A percentile compares a stretch with the other conserved stretches of the same genome.
Evolutionary conservation across 2,113 vertebrate species (phyloP).

Genomic region (Sorex araneus): DNA sequence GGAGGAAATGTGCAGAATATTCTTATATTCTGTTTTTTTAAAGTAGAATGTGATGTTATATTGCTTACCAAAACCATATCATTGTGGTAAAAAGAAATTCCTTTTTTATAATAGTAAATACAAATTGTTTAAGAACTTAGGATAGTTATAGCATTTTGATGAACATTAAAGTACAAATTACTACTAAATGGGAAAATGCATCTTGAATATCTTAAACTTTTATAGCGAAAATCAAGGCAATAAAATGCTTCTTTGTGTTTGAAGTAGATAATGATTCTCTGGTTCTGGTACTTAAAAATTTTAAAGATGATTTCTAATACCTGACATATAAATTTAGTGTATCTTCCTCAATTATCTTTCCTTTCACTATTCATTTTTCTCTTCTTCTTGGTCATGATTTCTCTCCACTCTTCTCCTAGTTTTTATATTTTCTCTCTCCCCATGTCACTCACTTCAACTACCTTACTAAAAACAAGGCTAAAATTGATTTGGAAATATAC

Average conservation of each 20-base stretch:
- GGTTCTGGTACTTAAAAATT: neutral
- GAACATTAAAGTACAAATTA: neutral
- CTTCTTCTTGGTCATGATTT: neutral
- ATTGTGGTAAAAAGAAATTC: slow-evolving; percentile 39
- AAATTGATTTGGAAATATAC: neutral
- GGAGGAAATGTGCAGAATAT: slow-evolving; percentile 17
- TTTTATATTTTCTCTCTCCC: neutral
- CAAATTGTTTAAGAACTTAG: neutral
- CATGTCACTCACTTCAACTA: neutral
- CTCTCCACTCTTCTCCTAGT: neutral
- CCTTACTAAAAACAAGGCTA: slow-evolving; percentile 18
- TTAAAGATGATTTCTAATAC: slow-evolving; percentile 24
- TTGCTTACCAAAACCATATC: slow-evolving; percentile 32
- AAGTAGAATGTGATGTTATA: neutral
- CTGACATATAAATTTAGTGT: neutral
- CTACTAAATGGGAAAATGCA: neutral
- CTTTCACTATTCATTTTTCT: slow-evolving; percentile 21
- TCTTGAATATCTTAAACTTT: slow-evolving; percentile 32
- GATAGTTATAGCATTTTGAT: slow-evolving; percentile 15
- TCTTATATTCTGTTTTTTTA: slow-evolving; percentile 30
- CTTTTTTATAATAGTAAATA: slow-evolving; percentile 12
- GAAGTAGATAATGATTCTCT: neutral
- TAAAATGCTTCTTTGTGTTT: neutral
- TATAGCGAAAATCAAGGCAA: neutral
- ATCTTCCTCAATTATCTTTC: slow-evolving; percentile 13